Base-by-base conservation (phyloP, 2,113 vertebrate genomes). In the Silurus glanis region DNA sequence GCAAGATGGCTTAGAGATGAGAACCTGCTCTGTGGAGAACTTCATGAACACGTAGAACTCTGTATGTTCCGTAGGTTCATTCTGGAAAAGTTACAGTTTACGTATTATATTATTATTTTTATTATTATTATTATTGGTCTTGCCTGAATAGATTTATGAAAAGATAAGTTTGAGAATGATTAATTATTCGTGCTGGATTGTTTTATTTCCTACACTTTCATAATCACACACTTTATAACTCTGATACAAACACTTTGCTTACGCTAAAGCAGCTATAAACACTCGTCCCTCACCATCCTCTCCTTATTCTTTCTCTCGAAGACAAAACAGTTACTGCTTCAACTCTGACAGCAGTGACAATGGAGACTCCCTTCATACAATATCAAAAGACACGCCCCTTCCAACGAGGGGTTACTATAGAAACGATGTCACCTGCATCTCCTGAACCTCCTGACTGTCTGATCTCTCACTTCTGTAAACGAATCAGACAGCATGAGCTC, bases 1-100 rank as follows among this genome's bases (percentile, higher is more conserved):
- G 85, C 66, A 86, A 88, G 71, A 71, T 84, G 49, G 83, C 87
- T n/a, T 89, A 78, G n/a, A 82, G 58, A 64, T 72, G 23, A 90
- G 37, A 80, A 37, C 51, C 23, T 8, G 12, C 74, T 55, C 23
- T 13, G 47, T 76, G 21, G 8, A 76, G 49, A n/a, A 37, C 21
- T 49, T 49, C 37, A 4, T 9, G 7, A 47, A 17, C 13, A 4
- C 0, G 28, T 13, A 47, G 69, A 56, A 55, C 14, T 5, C 8
- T 9, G 55, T 13, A 9, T 56, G 0, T 10, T 2, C 16, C 21
- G 9, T 9, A 28, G 25, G 13, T 78, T 28, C 25, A 12, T 53
- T 37, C 74, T 55, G 58, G 23, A 53, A 53, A 7, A 64, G 55
- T 13, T 76, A 16, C 51, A 56, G 2, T 56, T 55, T 28, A 14